phyloP scores from a whole-genome alignment of 2,113 vertebrate genomes.

The Gyps fulvus region DNA sequence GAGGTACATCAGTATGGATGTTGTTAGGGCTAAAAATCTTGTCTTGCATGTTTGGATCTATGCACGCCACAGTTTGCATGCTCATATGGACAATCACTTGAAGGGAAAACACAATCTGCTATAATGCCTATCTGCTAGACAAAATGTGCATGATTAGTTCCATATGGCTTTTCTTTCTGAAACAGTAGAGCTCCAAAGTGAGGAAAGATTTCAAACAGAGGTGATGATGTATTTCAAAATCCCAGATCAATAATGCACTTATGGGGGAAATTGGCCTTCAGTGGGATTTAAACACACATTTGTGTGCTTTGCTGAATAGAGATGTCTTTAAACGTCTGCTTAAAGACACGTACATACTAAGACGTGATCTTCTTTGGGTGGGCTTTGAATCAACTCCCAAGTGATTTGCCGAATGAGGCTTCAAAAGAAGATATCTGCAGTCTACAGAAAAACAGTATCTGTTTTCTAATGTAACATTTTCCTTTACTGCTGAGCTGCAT shows the following conservation, averaged over 20 bases:
- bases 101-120: constrained; percentile 57
- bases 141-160: constrained; percentile 41
- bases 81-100: constrained; percentile 40
- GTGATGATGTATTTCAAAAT: constrained; percentile 1
- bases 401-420: background rate
- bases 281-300: background rate
- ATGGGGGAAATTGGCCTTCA: background rate
- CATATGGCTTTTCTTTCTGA: constrained; percentile 37
- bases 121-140: constrained; percentile 14
- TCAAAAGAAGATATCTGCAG: background rate
- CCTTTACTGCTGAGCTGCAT: background rate
- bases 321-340: background rate
- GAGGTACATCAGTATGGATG: background rate
- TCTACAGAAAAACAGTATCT: background rate
- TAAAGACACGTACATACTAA: background rate
- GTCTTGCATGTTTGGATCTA: constrained; percentile 1
- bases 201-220: constrained; percentile 1
- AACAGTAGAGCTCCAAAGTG: background rate
- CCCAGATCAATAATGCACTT: background rate
- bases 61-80: constrained; percentile 9
- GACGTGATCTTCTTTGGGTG: background rate
- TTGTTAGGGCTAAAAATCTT: background rate
- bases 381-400: background rate
- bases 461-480: background rate
- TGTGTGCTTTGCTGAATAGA: background rate